Evolutionary conservation across 2,888 invertebrate species (phyloP).

Genomic region (Tetanocera ferruginea): DNA sequence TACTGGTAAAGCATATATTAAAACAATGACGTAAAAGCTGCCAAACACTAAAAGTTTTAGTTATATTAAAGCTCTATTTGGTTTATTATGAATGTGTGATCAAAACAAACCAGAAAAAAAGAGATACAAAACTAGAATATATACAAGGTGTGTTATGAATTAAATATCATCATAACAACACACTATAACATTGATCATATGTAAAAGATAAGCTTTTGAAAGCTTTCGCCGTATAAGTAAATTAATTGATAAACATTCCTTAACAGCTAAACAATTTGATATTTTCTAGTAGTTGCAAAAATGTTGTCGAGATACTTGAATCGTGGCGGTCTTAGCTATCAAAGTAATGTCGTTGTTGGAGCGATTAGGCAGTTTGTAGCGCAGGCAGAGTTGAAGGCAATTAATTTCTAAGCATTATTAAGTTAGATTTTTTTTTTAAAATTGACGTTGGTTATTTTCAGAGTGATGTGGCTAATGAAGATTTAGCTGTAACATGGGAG

Average conservation of each 20-base stretch:
- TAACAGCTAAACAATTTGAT: not conserved
- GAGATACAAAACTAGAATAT: not conserved
- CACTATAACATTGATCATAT: not conserved
- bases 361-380: not conserved
- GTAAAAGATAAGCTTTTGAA: not conserved
- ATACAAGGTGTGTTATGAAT: not conserved
- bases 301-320: conserved; percentile 16
- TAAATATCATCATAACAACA: not conserved
- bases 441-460: no score
- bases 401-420: not conserved
- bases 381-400: not conserved
- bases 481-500: conserved; percentile 36
- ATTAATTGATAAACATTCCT: not conserved
- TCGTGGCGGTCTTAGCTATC: not conserved
- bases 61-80: no score
- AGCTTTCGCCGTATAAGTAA: not conserved
- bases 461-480: no score
- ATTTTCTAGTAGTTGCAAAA: not conserved
- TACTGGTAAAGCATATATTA: no score
- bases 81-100: not conserved
- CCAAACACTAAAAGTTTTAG: no score
- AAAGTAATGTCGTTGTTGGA: not conserved
- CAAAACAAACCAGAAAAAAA: conserved; percentile 2
- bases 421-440: no score
- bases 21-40: no score